Conservation (phyloP, 2,797 vertebrate species). For the Protosalanx chinensis region DNA sequence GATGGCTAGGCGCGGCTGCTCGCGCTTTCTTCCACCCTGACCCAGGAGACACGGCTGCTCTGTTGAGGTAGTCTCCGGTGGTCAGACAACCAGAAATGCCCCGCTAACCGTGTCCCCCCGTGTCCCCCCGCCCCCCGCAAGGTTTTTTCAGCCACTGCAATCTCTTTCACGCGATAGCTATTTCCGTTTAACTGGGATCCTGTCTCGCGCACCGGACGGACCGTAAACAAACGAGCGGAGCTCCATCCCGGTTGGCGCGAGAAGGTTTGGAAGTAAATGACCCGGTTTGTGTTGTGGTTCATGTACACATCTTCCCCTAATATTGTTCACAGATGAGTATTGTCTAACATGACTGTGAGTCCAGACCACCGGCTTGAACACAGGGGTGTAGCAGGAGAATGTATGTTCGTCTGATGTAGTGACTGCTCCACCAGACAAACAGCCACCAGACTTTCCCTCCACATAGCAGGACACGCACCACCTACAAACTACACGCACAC, state of each 20-base stretch:
- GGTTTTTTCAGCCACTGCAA: background rate
- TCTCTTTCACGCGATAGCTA: slow-evolving; percentile 29
- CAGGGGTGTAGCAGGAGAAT: slow-evolving; percentile 66
- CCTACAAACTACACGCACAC: slow-evolving; percentile 25
- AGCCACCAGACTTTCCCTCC: slow-evolving; percentile 47
- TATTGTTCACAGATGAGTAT: slow-evolving; percentile 28
- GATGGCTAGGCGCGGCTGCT: slow-evolving; percentile 72
- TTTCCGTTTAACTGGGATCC: slow-evolving; percentile 46
- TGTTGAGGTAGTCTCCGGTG: slow-evolving; percentile 25
- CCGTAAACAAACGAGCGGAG: slow-evolving; percentile 65
- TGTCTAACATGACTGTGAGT: slow-evolving; percentile 55
- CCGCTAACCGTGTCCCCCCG: slow-evolving; percentile 15
- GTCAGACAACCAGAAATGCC: slow-evolving; percentile 30
- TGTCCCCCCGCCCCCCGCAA: background rate
- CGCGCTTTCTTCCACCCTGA: slow-evolving; percentile 69
- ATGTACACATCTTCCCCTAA: slow-evolving; percentile 25
- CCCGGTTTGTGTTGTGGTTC: slow-evolving; percentile 38
- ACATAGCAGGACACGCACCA: slow-evolving; percentile 40
- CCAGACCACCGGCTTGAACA: slow-evolving; percentile 53
- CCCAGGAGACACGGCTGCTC: slow-evolving; percentile 53
- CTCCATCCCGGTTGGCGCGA: slow-evolving; percentile 16
- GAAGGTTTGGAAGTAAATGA: slow-evolving; percentile 31
- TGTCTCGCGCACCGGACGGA: slow-evolving; percentile 44
- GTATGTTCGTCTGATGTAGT: slow-evolving; percentile 35
- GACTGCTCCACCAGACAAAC: slow-evolving; percentile 42